Percentiles rank a stretch among this genome's conserved stretches.
Evolutionary conservation across 2,888 invertebrate species (phyloP).

Genomic region (Drosophila dives): DNA sequence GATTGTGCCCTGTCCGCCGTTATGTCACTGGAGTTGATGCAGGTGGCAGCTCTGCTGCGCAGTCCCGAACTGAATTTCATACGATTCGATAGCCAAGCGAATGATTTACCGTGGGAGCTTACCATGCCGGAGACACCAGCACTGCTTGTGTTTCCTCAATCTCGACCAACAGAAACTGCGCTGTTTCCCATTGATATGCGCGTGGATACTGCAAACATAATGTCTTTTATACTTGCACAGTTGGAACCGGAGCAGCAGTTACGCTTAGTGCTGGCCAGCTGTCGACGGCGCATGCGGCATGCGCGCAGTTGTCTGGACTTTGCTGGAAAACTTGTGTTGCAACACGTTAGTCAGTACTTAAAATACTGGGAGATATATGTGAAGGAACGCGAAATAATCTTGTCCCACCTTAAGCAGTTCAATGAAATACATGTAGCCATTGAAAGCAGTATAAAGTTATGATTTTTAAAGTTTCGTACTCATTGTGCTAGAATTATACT

Average conservation of each 20-base stretch:
- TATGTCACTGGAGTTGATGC: slow-evolving; percentile 89
- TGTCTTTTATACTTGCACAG: slow-evolving; percentile 90
- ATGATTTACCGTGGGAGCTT: slow-evolving; percentile 92
- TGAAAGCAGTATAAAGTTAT: slow-evolving; percentile 67
- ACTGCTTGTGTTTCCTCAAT: slow-evolving; percentile 91
- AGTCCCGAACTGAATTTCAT: slow-evolving; percentile 85
- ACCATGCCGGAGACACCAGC: slow-evolving; percentile 92
- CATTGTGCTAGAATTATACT: slow-evolving; percentile 6
- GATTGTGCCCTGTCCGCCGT: slow-evolving; percentile 91
- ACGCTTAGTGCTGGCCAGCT: slow-evolving; percentile 62
- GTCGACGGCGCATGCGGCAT: slow-evolving; percentile 58
- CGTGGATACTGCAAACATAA: slow-evolving; percentile 84
- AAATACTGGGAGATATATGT: slow-evolving; percentile 75
- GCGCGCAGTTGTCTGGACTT: slow-evolving; percentile 74
- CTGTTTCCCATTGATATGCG: slow-evolving; percentile 87
- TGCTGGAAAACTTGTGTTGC: slow-evolving; percentile 69
- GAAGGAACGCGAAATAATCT: slow-evolving; percentile 65
- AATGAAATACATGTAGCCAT: slow-evolving; percentile 73
- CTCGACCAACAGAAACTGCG: slow-evolving; percentile 87
- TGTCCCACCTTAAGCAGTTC: slow-evolving; percentile 70
- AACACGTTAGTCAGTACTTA: slow-evolving; percentile 75
- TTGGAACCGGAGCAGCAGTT: slow-evolving; percentile 85
- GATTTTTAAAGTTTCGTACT: slow-evolving; percentile 19
- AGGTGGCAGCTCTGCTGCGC: slow-evolving; percentile 74
- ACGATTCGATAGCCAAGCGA: slow-evolving; percentile 92